phyloP scores from a whole-genome alignment of 92 coral and sea anemone species.

The Bergia puertoricense region DNA sequence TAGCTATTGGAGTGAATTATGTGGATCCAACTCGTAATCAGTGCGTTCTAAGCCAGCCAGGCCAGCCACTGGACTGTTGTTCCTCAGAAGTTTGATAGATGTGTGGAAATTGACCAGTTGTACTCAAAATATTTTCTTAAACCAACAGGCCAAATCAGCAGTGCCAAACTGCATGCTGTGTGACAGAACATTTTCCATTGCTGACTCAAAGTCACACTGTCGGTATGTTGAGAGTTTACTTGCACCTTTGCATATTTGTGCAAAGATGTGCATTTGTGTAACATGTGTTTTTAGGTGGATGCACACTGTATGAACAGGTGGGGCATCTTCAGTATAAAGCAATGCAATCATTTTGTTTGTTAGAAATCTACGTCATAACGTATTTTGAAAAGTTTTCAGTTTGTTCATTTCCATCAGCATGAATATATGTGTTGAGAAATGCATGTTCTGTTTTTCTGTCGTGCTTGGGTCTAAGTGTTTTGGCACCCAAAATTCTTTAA shows the following conservation, averaged over 20 bases:
- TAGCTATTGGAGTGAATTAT: too few species aligned
- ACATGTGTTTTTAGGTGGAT: not conserved
- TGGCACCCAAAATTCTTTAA: too few species aligned
- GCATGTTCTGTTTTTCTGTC: too few species aligned
- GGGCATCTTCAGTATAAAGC: too few species aligned
- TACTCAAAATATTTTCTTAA: not conserved
- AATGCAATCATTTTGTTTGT: too few species aligned
- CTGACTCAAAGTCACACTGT: constrained; percentile 78
- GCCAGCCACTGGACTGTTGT: not conserved
- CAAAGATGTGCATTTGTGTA: not conserved
- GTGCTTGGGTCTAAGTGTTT: too few species aligned
- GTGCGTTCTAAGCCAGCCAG: not conserved
- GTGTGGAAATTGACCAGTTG: constrained; percentile 4
- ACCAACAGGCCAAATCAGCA: constrained; percentile 69
- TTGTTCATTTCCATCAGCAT: too few species aligned
- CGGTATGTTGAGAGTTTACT: constrained; percentile 46
- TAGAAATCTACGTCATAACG: too few species aligned
- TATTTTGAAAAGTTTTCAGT: too few species aligned
- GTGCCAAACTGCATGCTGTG: constrained; percentile 65
- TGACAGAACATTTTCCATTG: constrained; percentile 62
- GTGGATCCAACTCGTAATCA: too few species aligned
- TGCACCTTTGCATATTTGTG: not conserved
- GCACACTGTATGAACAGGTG: not conserved
- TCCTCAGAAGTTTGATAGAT: constrained; percentile 18
- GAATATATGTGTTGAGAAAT: too few species aligned